Conservation (phyloP, 2,888 invertebrate species). For the Calameuta idolon region DNA sequence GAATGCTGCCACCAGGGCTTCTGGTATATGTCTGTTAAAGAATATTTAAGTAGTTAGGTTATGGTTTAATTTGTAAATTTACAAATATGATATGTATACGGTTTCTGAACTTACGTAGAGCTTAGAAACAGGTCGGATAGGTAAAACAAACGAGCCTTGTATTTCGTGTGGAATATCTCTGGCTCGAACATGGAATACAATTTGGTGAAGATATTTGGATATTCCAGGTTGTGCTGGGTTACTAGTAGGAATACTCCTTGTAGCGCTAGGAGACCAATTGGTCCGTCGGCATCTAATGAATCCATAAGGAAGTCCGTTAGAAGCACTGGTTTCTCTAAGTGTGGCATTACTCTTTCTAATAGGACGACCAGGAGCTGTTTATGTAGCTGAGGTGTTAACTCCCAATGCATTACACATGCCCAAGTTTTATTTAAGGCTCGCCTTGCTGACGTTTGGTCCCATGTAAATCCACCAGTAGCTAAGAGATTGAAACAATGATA, state of each 20-base stretch:
- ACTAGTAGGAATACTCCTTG: constrained; percentile 93
- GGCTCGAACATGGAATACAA: constrained; percentile 95
- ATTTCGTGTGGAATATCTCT: constrained; percentile 90
- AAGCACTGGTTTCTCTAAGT: constrained; percentile 83
- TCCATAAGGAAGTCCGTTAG: constrained; percentile 94
- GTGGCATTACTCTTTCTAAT: constrained; percentile 84
- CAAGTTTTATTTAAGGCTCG: constrained; percentile 80
- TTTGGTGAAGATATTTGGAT: constrained; percentile 94
- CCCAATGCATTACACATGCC: constrained; percentile 81
- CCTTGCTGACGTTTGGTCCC: constrained; percentile 70
- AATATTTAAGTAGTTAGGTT: constrained; percentile 8
- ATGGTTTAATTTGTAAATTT: background rate
- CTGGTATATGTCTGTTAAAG: constrained; percentile 84
- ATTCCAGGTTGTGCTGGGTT: constrained; percentile 91
- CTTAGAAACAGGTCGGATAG: constrained; percentile 91
- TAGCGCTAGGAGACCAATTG: constrained; percentile 88
- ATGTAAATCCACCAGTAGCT: constrained; percentile 66
- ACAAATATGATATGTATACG: background rate
- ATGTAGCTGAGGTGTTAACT: constrained; percentile 76
- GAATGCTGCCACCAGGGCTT: constrained; percentile 92
- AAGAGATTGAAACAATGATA: background rate
- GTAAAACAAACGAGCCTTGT: constrained; percentile 88
- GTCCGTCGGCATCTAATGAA: constrained; percentile 87
- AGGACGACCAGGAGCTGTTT: constrained; percentile 84
- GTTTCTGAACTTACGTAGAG: constrained; percentile 79